phyloP scores from a whole-genome alignment of 2,113 vertebrate species.

The Camarhynchus parvulus region DNA sequence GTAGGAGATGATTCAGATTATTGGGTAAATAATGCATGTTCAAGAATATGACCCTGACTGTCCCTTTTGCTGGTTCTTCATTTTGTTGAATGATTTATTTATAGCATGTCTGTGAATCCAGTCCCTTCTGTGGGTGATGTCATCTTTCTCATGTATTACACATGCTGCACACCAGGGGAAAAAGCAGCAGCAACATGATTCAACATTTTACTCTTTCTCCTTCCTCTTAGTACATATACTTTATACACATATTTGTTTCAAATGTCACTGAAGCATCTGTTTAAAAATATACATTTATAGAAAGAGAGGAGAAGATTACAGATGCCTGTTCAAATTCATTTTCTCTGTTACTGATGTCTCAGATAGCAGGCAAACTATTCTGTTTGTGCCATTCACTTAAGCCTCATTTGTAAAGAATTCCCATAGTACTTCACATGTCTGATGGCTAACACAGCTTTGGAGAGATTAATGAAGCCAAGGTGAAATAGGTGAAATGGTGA shows the following conservation, averaged over 20 bases:
- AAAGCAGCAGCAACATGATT: neutral
- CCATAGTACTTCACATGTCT: neutral
- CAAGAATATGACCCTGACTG: neutral
- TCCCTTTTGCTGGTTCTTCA: neutral
- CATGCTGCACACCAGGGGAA: neutral
- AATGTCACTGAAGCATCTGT: neutral
- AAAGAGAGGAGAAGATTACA: neutral
- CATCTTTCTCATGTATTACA: slow-evolving; percentile 49
- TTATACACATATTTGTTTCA: neutral
- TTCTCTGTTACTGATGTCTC: neutral
- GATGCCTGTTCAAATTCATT: neutral
- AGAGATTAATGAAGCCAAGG: neutral
- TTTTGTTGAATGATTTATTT: slow-evolving; percentile 45
- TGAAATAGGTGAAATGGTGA: neutral
- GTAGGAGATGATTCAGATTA: neutral
- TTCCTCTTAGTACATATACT: neutral
- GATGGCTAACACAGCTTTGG: neutral
- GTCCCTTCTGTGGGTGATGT: slow-evolving; percentile 33
- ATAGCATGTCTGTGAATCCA: neutral
- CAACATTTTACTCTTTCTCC: neutral
- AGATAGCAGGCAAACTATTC: neutral
- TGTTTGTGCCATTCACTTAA: neutral
- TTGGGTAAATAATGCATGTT: neutral
- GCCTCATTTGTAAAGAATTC: neutral
- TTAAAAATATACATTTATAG: neutral